These are phyloP conservation scores for Hydrochoerus hydrochaeris DNA, from an alignment of 2,113 vertebrate species.

Conservation along the genomic window DNA sequence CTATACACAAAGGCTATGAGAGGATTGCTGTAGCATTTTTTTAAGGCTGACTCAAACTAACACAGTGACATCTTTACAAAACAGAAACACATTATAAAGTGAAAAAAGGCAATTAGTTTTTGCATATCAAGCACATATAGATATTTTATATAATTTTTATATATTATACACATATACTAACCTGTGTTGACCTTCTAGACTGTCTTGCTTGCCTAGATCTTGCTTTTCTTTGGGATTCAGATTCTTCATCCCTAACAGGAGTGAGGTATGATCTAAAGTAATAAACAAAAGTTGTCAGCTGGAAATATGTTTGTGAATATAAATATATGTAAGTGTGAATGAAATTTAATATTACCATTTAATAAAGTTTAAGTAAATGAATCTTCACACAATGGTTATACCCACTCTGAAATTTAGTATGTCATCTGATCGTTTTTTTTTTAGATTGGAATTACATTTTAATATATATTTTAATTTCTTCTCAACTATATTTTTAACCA, in stretches of 20 bases:
- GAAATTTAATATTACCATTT: slow-evolving; percentile 40
- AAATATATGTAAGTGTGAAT: slow-evolving; percentile 19
- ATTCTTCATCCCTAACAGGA: slow-evolving; percentile 98
- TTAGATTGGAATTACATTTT: slow-evolving; percentile 36
- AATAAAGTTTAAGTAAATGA: not conserved
- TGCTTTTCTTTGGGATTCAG: slow-evolving; percentile 99
- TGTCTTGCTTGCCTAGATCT: slow-evolving; percentile 98
- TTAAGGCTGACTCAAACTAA: slow-evolving; percentile 3
- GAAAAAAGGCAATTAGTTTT: not conserved
- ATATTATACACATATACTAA: slow-evolving; percentile 66
- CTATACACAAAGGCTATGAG: not conserved
- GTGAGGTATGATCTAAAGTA: slow-evolving; percentile 96
- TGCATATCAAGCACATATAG: not conserved
- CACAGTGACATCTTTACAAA: not conserved
- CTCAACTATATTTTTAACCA: not conserved
- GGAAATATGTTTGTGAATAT: slow-evolving; percentile 33
- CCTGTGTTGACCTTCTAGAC: slow-evolving; percentile 99
- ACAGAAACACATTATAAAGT: not conserved
- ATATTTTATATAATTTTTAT: not conserved
- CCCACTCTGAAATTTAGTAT: slow-evolving; percentile 45
- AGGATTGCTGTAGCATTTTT: not conserved
- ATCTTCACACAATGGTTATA: slow-evolving; percentile 41
- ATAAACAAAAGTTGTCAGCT: slow-evolving; percentile 76
- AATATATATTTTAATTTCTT: not conserved
- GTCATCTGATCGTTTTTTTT: not conserved